Base-by-base conservation (phyloP, 2,888 invertebrate genomes). In the Hipparchia semele region DNA sequence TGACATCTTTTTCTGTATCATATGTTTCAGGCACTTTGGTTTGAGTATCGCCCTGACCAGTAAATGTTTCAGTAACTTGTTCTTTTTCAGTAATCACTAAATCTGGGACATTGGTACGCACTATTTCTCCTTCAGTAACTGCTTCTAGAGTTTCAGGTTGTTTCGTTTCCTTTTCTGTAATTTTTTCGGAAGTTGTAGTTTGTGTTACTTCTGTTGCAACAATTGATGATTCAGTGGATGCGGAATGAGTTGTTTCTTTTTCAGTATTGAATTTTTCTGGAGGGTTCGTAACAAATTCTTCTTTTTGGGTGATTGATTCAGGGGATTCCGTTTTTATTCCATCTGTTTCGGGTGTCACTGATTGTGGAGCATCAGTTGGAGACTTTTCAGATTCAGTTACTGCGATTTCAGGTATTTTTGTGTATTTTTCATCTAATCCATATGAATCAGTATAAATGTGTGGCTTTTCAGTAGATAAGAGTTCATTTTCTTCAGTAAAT, bases 61-160 rank as follows among this genome's bases (percentile, higher is more conserved):
- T 75, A 61, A 72, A 60, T 68, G 64, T 69, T 75, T 77, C 78
- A 65, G 77, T 71, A 60, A 45, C 45, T n/a, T 59, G 46, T 56
- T 69, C 73, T 54, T 67, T 71, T 51, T 71, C 71, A 66, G 71
- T 60, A 10, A 64, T 58, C 13, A 54, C 61, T 67, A 70, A 67
- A 71, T 71, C 74, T 59, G 74, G 49, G 49, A n/a, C 3, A n/a
- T 45, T 49, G 8, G 70, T 67, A 12, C 53, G 64, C 23, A 13
- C 51, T 54, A 59, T 9, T 59, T 68, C 68, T 23, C 45, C 33
- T 62, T 72, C 39, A 8, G 64, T 61, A 66, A 69, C 67, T 53
- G 56, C 53, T 49, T 58, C 33, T 12, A 23, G 49, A 12, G 45
- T 39, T 39, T 13, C 67, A 45, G 56, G 12, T 13, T 49, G 49